phyloP scores from a whole-genome alignment of 92 coral and sea anemone species.

The Phenganax subtilis region DNA sequence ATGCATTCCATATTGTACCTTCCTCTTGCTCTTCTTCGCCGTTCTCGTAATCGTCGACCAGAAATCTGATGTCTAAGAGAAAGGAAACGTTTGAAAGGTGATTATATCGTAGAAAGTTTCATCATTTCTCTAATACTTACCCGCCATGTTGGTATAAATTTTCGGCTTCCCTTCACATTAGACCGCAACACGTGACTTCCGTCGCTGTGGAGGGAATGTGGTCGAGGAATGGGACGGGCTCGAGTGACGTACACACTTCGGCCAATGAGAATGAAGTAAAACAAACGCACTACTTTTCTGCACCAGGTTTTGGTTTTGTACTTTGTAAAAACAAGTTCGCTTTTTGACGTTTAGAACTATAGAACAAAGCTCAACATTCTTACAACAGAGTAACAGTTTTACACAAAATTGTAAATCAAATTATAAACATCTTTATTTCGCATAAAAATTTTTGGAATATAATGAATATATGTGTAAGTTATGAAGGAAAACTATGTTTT shows the following conservation, averaged over 20 bases:
- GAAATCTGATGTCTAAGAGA: conserved; percentile 81
- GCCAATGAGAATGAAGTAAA: neutral
- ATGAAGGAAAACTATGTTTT: neutral
- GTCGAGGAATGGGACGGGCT: neutral
- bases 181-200: conserved; percentile 75
- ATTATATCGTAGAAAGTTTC: conserved; percentile 50
- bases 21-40: conserved; percentile 93
- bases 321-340: neutral
- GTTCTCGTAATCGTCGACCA: conserved; percentile 76
- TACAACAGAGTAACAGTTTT: neutral
- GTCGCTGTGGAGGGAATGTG: conserved; percentile 58
- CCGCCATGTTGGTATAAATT: conserved; percentile 97
- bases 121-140: conserved; percentile 71
- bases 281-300: neutral
- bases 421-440: conserved; percentile 23
- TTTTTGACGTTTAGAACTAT: neutral
- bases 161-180: conserved; percentile 47
- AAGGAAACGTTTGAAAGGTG: conserved; percentile 43
- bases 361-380: neutral
- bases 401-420: conserved; percentile 18
- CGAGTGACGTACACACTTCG: neutral
- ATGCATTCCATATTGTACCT: conserved; percentile 46
- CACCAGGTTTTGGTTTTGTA: neutral
- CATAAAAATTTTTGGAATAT: neutral
- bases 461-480: neutral